These are phyloP conservation scores for Megathymus violae DNA, from an alignment of 1,140 invertebrate species.

Conservation along the genomic window DNA sequence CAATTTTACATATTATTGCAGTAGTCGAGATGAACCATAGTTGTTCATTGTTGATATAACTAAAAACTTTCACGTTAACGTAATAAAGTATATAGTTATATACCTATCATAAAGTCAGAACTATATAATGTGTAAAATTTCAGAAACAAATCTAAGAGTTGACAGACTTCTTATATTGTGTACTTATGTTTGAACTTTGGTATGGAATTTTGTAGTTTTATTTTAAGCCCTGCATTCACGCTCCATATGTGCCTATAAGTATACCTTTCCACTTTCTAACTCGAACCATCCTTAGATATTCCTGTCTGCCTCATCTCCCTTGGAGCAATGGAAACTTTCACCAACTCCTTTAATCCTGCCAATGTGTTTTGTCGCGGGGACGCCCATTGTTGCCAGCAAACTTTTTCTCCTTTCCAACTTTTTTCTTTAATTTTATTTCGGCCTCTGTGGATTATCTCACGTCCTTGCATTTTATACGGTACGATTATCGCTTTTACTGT, in stretches of 20 bases:
- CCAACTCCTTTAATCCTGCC: conserved; percentile 74
- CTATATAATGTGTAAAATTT: too few relatives aligned
- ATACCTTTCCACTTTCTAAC: conserved; percentile 25
- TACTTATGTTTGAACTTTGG: background rate
- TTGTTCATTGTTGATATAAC: too few relatives aligned
- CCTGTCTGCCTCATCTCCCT: conserved; percentile 48
- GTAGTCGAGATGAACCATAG: too few relatives aligned
- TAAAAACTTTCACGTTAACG: too few relatives aligned
- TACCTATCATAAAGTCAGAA: too few relatives aligned
- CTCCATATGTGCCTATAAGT: conserved; percentile 14
- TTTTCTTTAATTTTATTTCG: conserved; percentile 75
- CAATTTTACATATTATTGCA: too few relatives aligned
- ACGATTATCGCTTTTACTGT: conserved; percentile 50
- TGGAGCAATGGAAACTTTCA: conserved; percentile 57
- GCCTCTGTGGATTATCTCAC: conserved; percentile 59
- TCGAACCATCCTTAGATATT: conserved; percentile 33
- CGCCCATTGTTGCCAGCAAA: conserved; percentile 66
- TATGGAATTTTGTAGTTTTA: conserved; percentile 18
- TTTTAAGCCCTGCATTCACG: conserved; percentile 15
- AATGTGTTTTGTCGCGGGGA: conserved; percentile 75
- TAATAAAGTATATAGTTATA: too few relatives aligned
- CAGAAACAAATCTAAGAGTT: too few relatives aligned
- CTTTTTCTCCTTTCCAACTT: conserved; percentile 61
- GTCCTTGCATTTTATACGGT: conserved; percentile 51
- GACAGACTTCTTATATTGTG: too few relatives aligned